phyloP scores from a whole-genome alignment of 2,888 invertebrate genomes.

The Ormia ochracea region DNA sequence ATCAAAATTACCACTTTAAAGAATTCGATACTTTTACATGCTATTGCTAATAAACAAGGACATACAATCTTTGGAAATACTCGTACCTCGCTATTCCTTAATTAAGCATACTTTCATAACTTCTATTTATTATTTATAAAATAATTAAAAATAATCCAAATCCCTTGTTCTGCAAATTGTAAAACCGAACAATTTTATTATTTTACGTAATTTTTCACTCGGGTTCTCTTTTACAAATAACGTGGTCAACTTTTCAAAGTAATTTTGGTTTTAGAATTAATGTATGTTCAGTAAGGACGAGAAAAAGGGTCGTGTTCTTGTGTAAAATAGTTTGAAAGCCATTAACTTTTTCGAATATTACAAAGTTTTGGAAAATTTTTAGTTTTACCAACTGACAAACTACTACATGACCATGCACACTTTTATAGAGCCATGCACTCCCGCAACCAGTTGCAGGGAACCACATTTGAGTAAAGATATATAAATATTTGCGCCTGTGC shows the following conservation, averaged over 20 bases:
- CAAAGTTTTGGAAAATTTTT: conserved; percentile 24
- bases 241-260: background rate
- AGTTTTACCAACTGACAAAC: background rate
- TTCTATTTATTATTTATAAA: no score
- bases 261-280: conserved; percentile 5
- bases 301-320: conserved; percentile 6
- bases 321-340: background rate
- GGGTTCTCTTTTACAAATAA: background rate
- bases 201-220: background rate
- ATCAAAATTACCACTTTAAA: no score
- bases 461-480: no score
- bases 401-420: background rate
- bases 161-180: no score
- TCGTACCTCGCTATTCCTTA: no score
- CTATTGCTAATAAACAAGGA: no score
- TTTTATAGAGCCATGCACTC: background rate
- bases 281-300: background rate
- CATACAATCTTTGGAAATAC: no score
- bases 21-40: no score
- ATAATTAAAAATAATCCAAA: no score
- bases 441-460: background rate
- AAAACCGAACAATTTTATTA: background rate
- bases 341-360: background rate
- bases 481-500: no score
- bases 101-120: no score